Evolutionary conservation across 2,797 vertebrate species (phyloP), one percentile per base, ranked within the genome.

Genomic region (Periophthalmus magnuspinnatus): DNA sequence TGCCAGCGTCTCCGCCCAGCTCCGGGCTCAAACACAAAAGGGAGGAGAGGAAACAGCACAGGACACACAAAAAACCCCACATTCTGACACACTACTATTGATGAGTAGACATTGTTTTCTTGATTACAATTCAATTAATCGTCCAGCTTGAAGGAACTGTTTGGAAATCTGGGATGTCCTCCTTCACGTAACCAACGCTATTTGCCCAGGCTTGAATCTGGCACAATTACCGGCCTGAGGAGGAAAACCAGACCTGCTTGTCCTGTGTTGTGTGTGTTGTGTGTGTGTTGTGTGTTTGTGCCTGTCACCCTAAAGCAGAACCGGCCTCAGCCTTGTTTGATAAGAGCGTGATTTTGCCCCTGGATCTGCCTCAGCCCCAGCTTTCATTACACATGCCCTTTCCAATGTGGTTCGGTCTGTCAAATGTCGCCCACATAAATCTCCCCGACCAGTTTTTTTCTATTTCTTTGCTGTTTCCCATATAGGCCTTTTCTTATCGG

Each of bases 361-460:
- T n/a, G 45, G 74, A 81, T 80, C 80, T 76, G 75, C 87, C 77
- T 77, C 59, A 74, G 71, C 69, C 69, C 63, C 50, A 0, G 41
- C 81, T 85, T 85, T 88, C 75, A 87, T 89, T 86, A 82, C 77
- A 79, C 82, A 76, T 82, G 79, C 74, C 79, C 81, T 88, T 84
- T 81, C 62, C 75, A 3, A 33, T 52, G 28, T 70, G 75, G 79
- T 83, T 88, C 83, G 69, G 65, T 81, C 76, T 71, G 79, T 81
- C 76, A 81, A 70, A 69, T 88, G 82, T 82, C 86, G 81, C 74
- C 74, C 71, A 75, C 77, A 60, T 67, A 69, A 60, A 34, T 82
- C 73, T 81, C 61, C 69, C 38, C 76, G 70, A 76, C 70, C 33
- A n/a, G 32, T n/a, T 59, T 34, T 19, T 34, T n/a, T 33, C 33